A percentile compares a stretch with the other conserved stretches of the same genome.
Evolutionary conservation across 64 coral and sea anemone species (phyloP).

Genomic region (Porites lutea): DNA sequence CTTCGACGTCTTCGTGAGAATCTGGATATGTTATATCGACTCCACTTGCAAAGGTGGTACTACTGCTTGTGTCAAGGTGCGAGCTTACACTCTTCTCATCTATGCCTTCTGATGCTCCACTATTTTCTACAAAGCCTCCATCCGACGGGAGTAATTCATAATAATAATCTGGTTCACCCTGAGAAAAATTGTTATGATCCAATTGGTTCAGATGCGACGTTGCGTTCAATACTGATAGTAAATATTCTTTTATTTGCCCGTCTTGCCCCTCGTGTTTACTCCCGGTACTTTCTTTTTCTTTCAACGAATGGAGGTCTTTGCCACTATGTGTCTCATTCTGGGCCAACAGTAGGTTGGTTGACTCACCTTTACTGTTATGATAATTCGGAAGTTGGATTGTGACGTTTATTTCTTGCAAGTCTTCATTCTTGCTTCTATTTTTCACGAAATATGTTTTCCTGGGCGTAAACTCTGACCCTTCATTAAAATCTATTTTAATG

Average conservation of each 20-base stretch:
- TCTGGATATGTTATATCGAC: background rate
- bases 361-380: background rate
- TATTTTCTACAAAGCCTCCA: background rate
- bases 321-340: background rate
- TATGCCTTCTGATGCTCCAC: background rate
- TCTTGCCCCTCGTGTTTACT: background rate
- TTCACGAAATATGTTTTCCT: background rate
- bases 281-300: background rate
- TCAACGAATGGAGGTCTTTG: background rate
- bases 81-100: background rate
- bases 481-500: background rate
- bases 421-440: background rate
- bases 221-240: background rate
- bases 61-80: background rate
- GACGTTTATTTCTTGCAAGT: constrained; percentile 10
- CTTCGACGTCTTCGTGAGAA: background rate
- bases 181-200: background rate
- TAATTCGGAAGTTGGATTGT: background rate
- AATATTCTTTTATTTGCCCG: background rate
- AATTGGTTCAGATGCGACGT: background rate
- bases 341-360: background rate
- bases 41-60: background rate
- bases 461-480: background rate
- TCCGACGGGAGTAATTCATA: background rate
- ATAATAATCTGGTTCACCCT: constrained; percentile 21